Conservation (phyloP, 2,797 vertebrate genomes). For the Notolepis coatsorum region DNA sequence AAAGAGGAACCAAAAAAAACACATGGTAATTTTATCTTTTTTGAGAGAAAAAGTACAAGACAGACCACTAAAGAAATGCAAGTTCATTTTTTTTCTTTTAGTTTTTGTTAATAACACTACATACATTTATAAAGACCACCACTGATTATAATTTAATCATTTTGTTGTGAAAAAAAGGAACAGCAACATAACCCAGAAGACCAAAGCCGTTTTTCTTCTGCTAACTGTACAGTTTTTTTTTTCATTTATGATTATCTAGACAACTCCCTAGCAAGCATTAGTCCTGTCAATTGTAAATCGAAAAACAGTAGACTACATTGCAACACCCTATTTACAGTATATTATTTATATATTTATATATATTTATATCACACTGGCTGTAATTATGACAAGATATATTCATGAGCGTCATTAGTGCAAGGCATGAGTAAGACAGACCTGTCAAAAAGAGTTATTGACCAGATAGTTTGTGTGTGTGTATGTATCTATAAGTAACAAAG, state of each 20-base stretch:
- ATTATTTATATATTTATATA: constrained; percentile 86
- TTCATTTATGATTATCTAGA: constrained; percentile 85
- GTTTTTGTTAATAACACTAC: constrained; percentile 84
- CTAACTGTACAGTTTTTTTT: constrained; percentile 91
- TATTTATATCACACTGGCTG: constrained; percentile 90
- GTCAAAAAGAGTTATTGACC: constrained; percentile 63
- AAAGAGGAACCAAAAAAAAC: constrained; percentile 79
- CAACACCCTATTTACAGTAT: constrained; percentile 99
- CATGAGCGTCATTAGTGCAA: constrained; percentile 94
- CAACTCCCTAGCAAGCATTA: constrained; percentile 92
- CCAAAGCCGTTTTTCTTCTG: constrained; percentile 80
- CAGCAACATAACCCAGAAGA: constrained; percentile 80
- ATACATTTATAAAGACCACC: constrained; percentile 92
- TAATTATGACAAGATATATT: constrained; percentile 92
- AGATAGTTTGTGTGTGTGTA: constrained; percentile 31
- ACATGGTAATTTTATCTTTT: constrained; percentile 46
- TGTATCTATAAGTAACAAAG: constrained; percentile 26
- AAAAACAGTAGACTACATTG: constrained; percentile 93
- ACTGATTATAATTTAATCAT: constrained; percentile 91
- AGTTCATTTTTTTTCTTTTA: constrained; percentile 75
- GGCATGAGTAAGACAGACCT: constrained; percentile 82
- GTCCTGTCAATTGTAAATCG: constrained; percentile 91
- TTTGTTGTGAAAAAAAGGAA: constrained; percentile 80
- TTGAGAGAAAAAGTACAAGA: constrained; percentile 71
- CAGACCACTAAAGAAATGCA: constrained; percentile 80